Evolutionary conservation across 2,888 invertebrate genomes (phyloP).

Genomic region (Hypselothyrea guttata): DNA sequence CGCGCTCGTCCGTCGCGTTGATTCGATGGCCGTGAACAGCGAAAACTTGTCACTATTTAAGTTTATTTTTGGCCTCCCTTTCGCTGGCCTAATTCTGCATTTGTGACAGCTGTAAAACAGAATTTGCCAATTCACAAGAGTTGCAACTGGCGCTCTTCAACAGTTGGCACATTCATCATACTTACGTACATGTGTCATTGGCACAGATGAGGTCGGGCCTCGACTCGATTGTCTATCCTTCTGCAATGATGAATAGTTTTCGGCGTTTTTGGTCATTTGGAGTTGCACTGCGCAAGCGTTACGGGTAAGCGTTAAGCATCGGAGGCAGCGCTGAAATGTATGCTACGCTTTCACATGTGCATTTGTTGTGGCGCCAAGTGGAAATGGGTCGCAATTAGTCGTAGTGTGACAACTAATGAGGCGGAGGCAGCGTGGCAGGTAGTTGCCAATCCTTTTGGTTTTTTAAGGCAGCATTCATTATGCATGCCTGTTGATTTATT

Average conservation of each 20-base stretch:
- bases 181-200: constrained; percentile 6
- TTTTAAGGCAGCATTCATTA: constrained; percentile 52
- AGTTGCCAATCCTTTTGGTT: constrained; percentile 33
- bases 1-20: constrained; percentile 27
- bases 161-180: constrained; percentile 55
- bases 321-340: constrained; percentile 39
- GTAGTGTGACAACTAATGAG: constrained; percentile 51
- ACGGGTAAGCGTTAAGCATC: constrained; percentile 60
- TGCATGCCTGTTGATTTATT: constrained; percentile 66
- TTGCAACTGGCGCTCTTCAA: constrained; percentile 26
- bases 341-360: constrained; percentile 33
- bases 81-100: constrained; percentile 43
- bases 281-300: constrained; percentile 63
- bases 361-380: constrained; percentile 19
- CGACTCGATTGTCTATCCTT: background rate
- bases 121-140: constrained; percentile 7
- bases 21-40: constrained; percentile 25
- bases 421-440: constrained; percentile 5
- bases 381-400: constrained; percentile 43
- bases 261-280: constrained; percentile 59
- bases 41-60: constrained; percentile 40
- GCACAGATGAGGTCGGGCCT: background rate
- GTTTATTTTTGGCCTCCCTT: constrained; percentile 18
- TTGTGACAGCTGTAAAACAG: constrained; percentile 17
- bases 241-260: constrained; percentile 66